These are phyloP conservation scores for Varanus komodoensis DNA, from an alignment of 2,113 vertebrate genomes.

Conservation along the genomic window DNA sequence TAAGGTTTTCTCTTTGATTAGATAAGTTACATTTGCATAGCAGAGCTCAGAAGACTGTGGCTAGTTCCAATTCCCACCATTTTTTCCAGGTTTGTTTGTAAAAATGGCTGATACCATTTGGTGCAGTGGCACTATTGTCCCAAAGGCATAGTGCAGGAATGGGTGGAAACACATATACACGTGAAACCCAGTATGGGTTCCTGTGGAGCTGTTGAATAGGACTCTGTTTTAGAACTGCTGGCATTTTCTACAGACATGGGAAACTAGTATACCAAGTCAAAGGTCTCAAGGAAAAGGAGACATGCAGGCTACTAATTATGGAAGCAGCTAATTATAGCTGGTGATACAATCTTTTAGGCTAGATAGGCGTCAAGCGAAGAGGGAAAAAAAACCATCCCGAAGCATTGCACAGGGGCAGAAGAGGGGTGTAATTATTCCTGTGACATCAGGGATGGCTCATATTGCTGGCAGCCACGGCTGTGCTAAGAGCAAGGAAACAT, in stretches of 20 bases:
- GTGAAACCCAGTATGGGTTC: not conserved
- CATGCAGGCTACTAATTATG: conserved; percentile 24
- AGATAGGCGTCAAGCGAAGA: not conserved
- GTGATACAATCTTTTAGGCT: not conserved
- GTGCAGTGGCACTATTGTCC: not conserved
- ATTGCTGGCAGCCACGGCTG: not conserved
- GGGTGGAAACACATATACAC: too few relatives aligned
- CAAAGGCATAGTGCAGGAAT: not conserved
- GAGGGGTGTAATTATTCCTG: not conserved
- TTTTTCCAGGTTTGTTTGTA: not conserved
- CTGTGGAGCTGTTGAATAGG: not conserved
- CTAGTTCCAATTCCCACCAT: not conserved
- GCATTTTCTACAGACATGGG: conserved; percentile 4
- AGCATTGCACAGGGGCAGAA: fast-evolving
- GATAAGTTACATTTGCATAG: not conserved
- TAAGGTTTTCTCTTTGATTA: not conserved
- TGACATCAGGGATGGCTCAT: not conserved
- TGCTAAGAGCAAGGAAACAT: not conserved
- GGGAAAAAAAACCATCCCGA: not conserved
- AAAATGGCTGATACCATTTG: not conserved
- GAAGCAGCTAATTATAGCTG: conserved; percentile 20
- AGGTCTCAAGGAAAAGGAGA: conserved; percentile 17
- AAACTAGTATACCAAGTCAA: conserved; percentile 6
- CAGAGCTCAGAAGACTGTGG: not conserved
- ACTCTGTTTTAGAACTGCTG: not conserved